A percentile compares a stretch with the other conserved stretches of the same genome.
These are phyloP conservation scores for Rhinogobio ventralis DNA, from an alignment of 2,797 vertebrate genomes.

Conservation along the genomic window DNA sequence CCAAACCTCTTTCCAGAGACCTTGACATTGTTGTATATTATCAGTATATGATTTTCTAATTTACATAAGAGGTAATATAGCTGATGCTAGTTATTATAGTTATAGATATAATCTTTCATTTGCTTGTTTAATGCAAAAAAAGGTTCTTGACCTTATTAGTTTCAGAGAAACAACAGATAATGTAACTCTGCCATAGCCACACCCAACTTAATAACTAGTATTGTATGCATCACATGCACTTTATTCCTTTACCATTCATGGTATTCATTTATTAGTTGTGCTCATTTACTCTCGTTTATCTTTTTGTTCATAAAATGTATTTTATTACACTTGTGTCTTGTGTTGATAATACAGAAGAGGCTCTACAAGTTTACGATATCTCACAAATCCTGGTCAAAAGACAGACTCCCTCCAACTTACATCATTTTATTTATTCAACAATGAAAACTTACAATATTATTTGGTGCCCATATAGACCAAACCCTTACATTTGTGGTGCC, in stretches of 20 bases:
- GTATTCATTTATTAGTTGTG: not conserved
- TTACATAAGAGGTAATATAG: too few species aligned
- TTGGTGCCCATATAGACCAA: too few species aligned
- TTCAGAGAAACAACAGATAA: not conserved
- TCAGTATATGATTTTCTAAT: too few species aligned
- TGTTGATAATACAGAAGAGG: not conserved
- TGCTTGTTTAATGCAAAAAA: not conserved
- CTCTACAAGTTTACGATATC: not conserved
- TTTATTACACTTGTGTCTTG: not conserved
- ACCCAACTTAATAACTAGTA: not conserved
- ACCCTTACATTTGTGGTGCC: too few species aligned
- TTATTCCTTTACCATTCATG: not conserved
- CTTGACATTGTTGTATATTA: too few species aligned
- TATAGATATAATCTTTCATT: too few species aligned
- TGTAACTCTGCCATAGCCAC: not conserved
- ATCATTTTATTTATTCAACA: too few species aligned
- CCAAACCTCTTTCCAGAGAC: not conserved
- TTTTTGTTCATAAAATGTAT: not conserved
- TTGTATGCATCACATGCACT: not conserved
- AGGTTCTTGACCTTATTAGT: not conserved
- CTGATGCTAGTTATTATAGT: too few species aligned
- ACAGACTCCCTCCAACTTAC: not conserved
- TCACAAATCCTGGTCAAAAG: not conserved
- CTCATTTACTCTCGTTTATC: not conserved
- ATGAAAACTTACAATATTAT: too few species aligned